Conservation (phyloP, 2,888 invertebrate genomes). For the Drosophila longiperda region DNA sequence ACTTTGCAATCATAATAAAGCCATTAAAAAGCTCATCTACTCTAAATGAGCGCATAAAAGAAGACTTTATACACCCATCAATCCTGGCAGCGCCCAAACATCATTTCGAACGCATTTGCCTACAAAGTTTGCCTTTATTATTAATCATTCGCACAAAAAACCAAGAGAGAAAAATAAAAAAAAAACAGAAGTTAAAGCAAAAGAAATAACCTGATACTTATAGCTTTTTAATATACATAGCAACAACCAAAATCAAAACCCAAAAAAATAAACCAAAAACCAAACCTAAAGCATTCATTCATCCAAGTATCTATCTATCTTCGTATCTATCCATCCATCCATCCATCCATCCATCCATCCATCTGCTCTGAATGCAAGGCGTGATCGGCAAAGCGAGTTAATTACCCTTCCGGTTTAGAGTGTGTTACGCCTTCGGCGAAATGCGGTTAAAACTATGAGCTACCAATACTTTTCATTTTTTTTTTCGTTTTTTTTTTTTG, state of each 20-base stretch:
- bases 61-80: constrained; percentile 79
- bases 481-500: constrained; percentile 20
- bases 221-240: constrained; percentile 75
- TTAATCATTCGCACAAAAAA: constrained; percentile 66
- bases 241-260: constrained; percentile 12
- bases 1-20: constrained; percentile 69
- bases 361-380: constrained; percentile 77
- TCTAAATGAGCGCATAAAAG: constrained; percentile 75
- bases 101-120: constrained; percentile 75
- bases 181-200: constrained; percentile 19
- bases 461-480: constrained; percentile 61
- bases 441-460: constrained; percentile 77
- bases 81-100: constrained; percentile 67
- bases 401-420: constrained; percentile 84
- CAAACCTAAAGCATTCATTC: constrained; percentile 48
- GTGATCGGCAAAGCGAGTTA: constrained; percentile 83
- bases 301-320: constrained; percentile 45
- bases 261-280: constrained; percentile 25
- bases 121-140: constrained; percentile 56
- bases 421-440: constrained; percentile 82
- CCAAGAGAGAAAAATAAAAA: constrained; percentile 40
- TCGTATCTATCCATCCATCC: constrained; percentile 39
- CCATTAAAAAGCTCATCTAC: constrained; percentile 68
- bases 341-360: constrained; percentile 44
- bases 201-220: constrained; percentile 64